Percentiles rank a stretch among this genome's conserved stretches.
Conservation (phyloP, 2,113 vertebrate genomes). For the Cynopterus brachyotis region DNA sequence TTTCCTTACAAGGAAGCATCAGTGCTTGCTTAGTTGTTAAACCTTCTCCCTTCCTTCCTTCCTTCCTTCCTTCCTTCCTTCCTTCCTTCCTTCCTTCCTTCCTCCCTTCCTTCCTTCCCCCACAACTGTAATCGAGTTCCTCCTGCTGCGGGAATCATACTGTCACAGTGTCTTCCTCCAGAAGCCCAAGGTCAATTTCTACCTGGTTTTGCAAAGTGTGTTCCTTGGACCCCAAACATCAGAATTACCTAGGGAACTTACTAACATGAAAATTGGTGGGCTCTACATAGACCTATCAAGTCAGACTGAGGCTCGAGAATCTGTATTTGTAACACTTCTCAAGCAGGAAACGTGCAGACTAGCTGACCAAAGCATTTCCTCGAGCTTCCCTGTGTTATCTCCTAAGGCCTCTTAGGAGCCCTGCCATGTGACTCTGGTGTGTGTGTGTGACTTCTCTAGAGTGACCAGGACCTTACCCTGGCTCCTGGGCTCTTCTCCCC, state of each 20-base stretch:
- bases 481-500: not conserved
- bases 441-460: not conserved
- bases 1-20: not conserved
- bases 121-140: not conserved
- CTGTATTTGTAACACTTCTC: not conserved
- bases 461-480: not conserved
- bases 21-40: not conserved
- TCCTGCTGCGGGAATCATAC: not conserved
- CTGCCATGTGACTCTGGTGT: not conserved
- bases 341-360: not conserved
- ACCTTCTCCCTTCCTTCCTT: not conserved
- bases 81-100: not conserved
- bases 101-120: not conserved
- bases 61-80: not conserved
- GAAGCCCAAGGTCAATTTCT: not conserved
- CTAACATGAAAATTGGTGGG: not conserved
- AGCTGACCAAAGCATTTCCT: not conserved
- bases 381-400: not conserved
- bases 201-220: not conserved
- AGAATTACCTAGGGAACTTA: not conserved
- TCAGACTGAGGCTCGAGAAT: not conserved
- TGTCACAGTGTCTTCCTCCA: not conserved
- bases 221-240: not conserved
- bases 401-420: not conserved
- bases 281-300: not conserved